These are phyloP conservation scores for Aleiodes alternator DNA, from an alignment of 2,888 invertebrate genomes.

Conservation along the genomic window DNA sequence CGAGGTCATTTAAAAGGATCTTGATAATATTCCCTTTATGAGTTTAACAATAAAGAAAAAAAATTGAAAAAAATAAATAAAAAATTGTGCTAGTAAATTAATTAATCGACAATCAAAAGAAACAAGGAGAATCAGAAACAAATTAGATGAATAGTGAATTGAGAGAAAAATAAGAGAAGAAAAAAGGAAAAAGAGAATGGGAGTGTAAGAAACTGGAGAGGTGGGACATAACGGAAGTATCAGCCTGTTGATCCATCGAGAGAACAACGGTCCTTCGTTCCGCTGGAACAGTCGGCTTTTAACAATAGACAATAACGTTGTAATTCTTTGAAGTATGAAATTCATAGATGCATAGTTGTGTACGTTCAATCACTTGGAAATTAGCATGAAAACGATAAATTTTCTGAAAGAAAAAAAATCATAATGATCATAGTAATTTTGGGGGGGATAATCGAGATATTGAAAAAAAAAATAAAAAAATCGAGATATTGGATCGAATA, in stretches of 20 bases:
- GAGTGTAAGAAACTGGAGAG: neutral
- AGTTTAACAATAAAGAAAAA: neutral
- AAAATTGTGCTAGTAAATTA: neutral
- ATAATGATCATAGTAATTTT: neutral
- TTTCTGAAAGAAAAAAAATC: slow-evolving; percentile 30
- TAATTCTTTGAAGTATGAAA: slow-evolving; percentile 39
- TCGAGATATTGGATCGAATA: too few species aligned
- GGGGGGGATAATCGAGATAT: too few species aligned
- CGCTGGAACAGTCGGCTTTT: slow-evolving; percentile 53
- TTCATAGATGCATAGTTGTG: slow-evolving; percentile 24
- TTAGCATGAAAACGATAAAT: slow-evolving; percentile 32
- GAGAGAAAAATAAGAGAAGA: neutral
- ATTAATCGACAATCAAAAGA: neutral
- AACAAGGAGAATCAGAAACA: slow-evolving; percentile 1
- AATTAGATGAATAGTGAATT: neutral
- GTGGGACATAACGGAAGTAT: slow-evolving; percentile 28
- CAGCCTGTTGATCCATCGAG: slow-evolving; percentile 32
- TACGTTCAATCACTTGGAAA: slow-evolving; percentile 37
- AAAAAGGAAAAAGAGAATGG: slow-evolving; percentile 1
- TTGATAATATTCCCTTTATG: slow-evolving; percentile 6
- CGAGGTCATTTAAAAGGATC: slow-evolving; percentile 23
- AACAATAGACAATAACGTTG: slow-evolving; percentile 56
- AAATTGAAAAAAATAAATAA: neutral
- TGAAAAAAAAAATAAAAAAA: too few species aligned
- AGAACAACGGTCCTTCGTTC: slow-evolving; percentile 46